These are phyloP conservation scores for Agrilus cyanescens DNA, from an alignment of 2,888 invertebrate genomes.

Conservation along the genomic window DNA sequence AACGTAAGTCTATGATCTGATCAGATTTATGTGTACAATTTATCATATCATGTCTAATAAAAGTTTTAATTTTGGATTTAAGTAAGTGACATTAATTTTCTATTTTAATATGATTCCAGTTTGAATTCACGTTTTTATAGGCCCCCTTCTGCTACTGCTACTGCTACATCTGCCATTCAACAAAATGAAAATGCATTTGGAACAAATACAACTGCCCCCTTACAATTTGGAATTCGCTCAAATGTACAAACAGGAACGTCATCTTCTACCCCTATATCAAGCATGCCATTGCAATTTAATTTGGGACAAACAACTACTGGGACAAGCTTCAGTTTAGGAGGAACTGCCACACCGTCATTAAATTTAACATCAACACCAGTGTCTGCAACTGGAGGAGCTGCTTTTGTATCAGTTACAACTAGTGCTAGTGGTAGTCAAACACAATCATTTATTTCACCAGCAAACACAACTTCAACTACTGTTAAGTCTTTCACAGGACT, in stretches of 20 bases:
- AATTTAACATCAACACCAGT: constrained; percentile 18
- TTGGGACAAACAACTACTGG: constrained; percentile 8
- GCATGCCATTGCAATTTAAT: constrained; percentile 15
- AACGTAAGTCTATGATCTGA: too few species aligned
- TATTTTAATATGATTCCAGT: too few species aligned
- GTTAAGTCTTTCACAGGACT: constrained; percentile 22
- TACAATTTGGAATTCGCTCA: constrained; percentile 1
- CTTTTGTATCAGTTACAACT: too few species aligned
- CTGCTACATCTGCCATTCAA: too few species aligned
- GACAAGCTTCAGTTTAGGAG: constrained; percentile 20
- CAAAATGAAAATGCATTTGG: not conserved
- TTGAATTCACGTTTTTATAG: too few species aligned
- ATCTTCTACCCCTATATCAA: not conserved
- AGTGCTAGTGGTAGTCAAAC: constrained; percentile 21
- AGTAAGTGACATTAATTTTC: too few species aligned
- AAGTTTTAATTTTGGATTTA: too few species aligned
- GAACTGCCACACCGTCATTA: constrained; percentile 20
- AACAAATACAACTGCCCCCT: not conserved
- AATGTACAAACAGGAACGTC: not conserved
- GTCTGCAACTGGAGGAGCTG: constrained; percentile 19
- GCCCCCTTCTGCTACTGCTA: too few species aligned
- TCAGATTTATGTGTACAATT: too few species aligned
- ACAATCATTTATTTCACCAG: constrained; percentile 24
- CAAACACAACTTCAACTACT: constrained; percentile 22
- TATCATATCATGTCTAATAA: too few species aligned